These are phyloP conservation scores for Metacarcinus magister DNA, from an alignment of 2,888 invertebrate species.

Conservation along the genomic window DNA sequence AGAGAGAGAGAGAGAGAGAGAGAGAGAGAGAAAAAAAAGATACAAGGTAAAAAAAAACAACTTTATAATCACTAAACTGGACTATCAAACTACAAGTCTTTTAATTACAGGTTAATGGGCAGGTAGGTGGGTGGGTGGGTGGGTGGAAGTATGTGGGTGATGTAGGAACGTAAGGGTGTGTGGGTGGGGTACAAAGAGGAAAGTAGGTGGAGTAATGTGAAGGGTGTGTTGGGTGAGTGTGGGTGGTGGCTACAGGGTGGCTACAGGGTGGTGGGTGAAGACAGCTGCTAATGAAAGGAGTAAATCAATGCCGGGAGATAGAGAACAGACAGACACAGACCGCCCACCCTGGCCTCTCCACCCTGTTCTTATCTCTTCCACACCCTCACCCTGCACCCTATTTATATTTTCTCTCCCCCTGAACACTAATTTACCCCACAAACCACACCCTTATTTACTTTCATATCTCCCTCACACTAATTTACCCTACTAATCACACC, in stretches of 20 bases:
- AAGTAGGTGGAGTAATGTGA: neutral
- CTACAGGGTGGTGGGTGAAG: neutral
- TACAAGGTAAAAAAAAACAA: neutral
- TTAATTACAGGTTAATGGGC: slow-evolving; percentile 1
- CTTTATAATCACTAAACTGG: neutral
- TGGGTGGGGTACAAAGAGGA: neutral
- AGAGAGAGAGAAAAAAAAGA: no score
- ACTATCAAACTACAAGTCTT: neutral
- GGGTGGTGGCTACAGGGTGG: neutral
- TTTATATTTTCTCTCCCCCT: neutral
- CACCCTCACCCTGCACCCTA: neutral
- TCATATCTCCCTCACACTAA: neutral
- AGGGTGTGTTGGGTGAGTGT: no score
- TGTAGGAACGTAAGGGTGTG: neutral
- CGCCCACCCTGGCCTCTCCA: neutral
- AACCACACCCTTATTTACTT: neutral
- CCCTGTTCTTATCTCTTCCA: neutral
- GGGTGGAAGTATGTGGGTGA: neutral
- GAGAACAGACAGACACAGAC: neutral
- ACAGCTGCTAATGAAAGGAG: neutral
- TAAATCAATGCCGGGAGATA: neutral
- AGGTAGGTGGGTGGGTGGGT: neutral
- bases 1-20: no score
- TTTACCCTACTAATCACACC: neutral
- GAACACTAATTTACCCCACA: neutral